Evolutionary conservation across 1,140 invertebrate species (phyloP).

Genomic region (Thaumetopoea pityocampa): DNA sequence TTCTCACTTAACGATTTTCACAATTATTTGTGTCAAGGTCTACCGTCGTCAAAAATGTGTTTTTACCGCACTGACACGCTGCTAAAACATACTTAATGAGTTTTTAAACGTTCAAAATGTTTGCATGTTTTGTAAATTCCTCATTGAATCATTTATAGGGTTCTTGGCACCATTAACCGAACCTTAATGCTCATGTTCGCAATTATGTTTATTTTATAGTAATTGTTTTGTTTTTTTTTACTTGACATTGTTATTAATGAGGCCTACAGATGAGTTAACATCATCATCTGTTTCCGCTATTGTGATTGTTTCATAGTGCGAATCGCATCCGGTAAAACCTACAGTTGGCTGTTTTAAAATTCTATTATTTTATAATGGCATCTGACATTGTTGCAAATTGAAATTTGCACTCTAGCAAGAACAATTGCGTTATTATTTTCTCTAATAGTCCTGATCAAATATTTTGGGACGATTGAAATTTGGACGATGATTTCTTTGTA

Average conservation of each 20-base stretch:
- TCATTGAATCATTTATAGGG: not conserved
- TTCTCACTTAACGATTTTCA: too few relatives aligned
- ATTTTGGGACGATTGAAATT: too few relatives aligned
- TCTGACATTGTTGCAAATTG: constrained; percentile 7
- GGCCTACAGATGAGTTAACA: constrained; percentile 40
- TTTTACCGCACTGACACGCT: too few relatives aligned
- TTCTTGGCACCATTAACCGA: not conserved
- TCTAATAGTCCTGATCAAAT: too few relatives aligned
- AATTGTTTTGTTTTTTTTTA: constrained; percentile 23
- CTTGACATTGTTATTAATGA: constrained; percentile 47
- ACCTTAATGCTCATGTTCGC: constrained; percentile 8
- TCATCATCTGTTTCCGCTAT: constrained; percentile 29
- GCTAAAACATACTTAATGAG: too few relatives aligned
- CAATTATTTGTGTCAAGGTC: too few relatives aligned
- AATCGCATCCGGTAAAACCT: constrained; percentile 45
- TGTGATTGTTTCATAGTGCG: constrained; percentile 37
- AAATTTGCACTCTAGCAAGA: too few relatives aligned
- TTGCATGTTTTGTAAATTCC: too few relatives aligned
- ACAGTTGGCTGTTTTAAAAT: constrained; percentile 28
- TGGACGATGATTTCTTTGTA: too few relatives aligned
- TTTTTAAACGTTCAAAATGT: too few relatives aligned
- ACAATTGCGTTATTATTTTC: too few relatives aligned
- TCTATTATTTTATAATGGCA: constrained; percentile 21
- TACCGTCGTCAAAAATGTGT: too few relatives aligned
- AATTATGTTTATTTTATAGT: constrained; percentile 14